Base-by-base conservation (phyloP, 2,113 vertebrate genomes). In the Toxotes jaculatrix region DNA sequence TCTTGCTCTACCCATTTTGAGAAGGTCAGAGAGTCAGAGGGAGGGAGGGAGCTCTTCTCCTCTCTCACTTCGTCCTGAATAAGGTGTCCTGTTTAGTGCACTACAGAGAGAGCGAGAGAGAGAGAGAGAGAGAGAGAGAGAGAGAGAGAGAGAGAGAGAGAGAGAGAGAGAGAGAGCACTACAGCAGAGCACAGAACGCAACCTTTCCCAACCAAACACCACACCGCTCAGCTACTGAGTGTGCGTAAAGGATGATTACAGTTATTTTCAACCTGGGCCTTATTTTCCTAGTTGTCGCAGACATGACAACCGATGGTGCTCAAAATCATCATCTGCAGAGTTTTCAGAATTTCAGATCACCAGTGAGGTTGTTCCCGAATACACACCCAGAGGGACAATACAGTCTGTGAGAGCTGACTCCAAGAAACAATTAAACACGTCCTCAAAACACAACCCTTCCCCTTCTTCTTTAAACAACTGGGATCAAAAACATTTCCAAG, bases 11-110 rank as follows among this genome's bases (percentile, higher is more conserved):
- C 87, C 62, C 84, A 84, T 89, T 91, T 90, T 88, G 80, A 86
- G 91, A 93, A 91, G 92, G 87, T 89, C 91, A 89, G 78, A 81
- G 79, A 86, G 83, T 89, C 79, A 85, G 55, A 71, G 67, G 63
- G 75, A 70, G 83, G 63, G 82, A 74, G 79, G 34, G 85, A 70
- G 69, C 73, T 83, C 47, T 72, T 73, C 69, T 81, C 62, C 77
- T 65, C 27, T 56, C 70, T 72, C 47, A 36, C 80, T 73, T 60
- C 80, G 85, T 85, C 89, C 89, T 91, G 74, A 90, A 91, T 90
- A 89, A 85, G 74, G 77, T 87, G 85, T 90, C 88, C 89, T 91
- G 83, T 77, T 88, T 89, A 79, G 60, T 77, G 71, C 60, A 40
- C 60, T 19, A 23, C 78, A 82, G 2, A 80, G 57, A 74, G 71